Base-by-base conservation (phyloP, 2,113 vertebrate species). In the Craseonycteris thonglongyai region DNA sequence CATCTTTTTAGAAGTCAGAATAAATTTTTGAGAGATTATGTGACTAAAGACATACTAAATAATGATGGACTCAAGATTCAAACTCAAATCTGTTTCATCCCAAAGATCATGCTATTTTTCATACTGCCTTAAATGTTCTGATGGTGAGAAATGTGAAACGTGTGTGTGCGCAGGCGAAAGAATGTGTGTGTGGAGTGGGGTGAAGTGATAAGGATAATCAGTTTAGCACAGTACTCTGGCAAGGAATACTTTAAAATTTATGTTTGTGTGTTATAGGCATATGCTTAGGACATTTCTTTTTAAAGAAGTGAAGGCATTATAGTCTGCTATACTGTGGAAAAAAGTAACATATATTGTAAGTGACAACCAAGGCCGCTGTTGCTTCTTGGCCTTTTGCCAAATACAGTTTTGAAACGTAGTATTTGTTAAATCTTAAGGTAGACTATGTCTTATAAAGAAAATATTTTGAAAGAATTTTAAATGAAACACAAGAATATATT, bases 371-470 rank as follows among this genome's bases (percentile, higher is more conserved):
- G 93, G 96, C 96, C 90, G 95, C 97, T 98, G 96, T 98, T 98
- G 97, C 91, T 92, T 94, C 42, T 94, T 98, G 98, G 97, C 96
- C 89, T 96, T 98, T 94, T 97, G 98, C 97, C 97, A 98, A 96
- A 93, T 98, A 96, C 97, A 97, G 97, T 97, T 98, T 98, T 98
- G 97, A 97, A 98, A 96, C 90, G 86, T 97, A 97, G 94, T 97
- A 93, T 98, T 98, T 98, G 86, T 98, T 96, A 98, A 90, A 95
- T 98, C 95, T 97, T 97, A 96, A 97, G 96, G 75, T 90, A 96
- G 96, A 96, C 95, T 98, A 84, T 95, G 97, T 92, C 90, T 97
- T 97, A 93, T 81, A 97, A 98, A 98, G 98, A 97, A 97, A 98
- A 98, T 97, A 94, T 97, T 98, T 98, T 97, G 94, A 97, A 98